These are phyloP conservation scores for Temnothorax nylanderi DNA, from an alignment of 1,140 invertebrate species.

Conservation along the genomic window DNA sequence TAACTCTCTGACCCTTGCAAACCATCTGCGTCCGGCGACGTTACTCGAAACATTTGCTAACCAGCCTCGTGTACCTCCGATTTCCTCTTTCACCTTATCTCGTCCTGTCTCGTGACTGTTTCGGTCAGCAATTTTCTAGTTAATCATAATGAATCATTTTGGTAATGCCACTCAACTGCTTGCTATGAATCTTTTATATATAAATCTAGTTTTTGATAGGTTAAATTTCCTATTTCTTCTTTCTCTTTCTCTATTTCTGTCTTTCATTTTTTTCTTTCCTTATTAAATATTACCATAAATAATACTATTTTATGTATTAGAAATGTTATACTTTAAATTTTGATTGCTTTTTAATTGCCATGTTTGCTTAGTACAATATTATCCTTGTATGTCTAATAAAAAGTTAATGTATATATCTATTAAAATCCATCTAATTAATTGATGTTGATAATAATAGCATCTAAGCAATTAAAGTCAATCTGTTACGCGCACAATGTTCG, in stretches of 20 bases:
- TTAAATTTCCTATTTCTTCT: neutral
- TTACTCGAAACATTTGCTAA: constrained; percentile 64
- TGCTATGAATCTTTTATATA: neutral
- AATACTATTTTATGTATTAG: neutral
- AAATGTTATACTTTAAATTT: neutral
- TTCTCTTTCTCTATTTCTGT: neutral
- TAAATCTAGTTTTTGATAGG: neutral
- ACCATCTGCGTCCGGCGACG: constrained; percentile 64
- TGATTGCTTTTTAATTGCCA: neutral
- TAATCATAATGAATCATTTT: constrained; percentile 36
- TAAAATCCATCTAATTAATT: no score
- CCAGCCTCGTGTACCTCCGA: constrained; percentile 29
- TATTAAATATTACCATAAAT: neutral
- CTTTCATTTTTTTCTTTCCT: neutral
- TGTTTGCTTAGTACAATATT: neutral
- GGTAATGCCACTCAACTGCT: neutral
- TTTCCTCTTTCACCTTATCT: constrained; percentile 17
- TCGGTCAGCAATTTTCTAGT: constrained; percentile 37
- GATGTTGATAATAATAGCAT: no score
- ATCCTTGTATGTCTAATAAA: neutral
- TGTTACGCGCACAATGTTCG: neutral
- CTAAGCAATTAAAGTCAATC: neutral
- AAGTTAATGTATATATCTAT: no score
- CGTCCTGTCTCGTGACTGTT: constrained; percentile 25
- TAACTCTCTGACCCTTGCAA: constrained; percentile 73